phyloP scores from a whole-genome alignment of 2,888 invertebrate species.

The Orchestes rusci region DNA sequence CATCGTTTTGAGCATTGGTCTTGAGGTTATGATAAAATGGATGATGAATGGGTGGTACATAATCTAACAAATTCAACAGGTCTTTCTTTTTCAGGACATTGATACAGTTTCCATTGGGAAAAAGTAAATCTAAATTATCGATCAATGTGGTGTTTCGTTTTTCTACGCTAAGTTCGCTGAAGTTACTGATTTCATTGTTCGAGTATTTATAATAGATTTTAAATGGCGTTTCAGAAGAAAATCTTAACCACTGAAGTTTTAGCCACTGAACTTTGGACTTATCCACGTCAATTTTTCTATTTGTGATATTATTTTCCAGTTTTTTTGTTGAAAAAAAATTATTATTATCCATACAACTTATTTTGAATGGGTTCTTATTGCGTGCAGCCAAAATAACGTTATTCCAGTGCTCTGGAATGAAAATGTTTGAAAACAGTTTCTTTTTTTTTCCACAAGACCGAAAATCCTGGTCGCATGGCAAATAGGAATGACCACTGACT shows the following conservation, averaged over 20 bases:
- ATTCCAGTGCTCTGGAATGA: conserved; percentile 6
- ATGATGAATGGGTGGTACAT: conserved; percentile 3
- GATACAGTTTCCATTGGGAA: conserved; percentile 2
- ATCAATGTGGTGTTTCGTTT: conserved; percentile 2
- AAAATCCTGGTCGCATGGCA: conserved; percentile 6
- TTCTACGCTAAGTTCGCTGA: conserved; percentile 3
- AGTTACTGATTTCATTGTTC: conserved; percentile 15
- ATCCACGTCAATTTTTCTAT: conserved; percentile 3
- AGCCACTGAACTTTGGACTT: conserved; percentile 6
- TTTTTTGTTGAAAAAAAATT: conserved; percentile 1
- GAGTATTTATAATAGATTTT: conserved; percentile 15
- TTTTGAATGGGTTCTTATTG: conserved; percentile 1
- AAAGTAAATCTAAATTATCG: conserved; percentile 3
- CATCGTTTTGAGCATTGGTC: neutral
- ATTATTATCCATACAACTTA: neutral
- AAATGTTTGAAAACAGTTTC: conserved; percentile 3
- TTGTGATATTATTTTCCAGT: conserved; percentile 9
- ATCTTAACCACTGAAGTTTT: conserved; percentile 6
- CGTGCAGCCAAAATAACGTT: conserved; percentile 2
- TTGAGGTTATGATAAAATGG: neutral
- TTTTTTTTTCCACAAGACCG: conserved; percentile 1
- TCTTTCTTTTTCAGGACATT: conserved; percentile 5
- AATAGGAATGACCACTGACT: conserved; percentile 7
- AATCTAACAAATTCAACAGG: conserved; percentile 2
- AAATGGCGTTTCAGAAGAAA: neutral